phyloP scores from a whole-genome alignment of 1,140 invertebrate genomes.

The Drosophila albomicans region DNA sequence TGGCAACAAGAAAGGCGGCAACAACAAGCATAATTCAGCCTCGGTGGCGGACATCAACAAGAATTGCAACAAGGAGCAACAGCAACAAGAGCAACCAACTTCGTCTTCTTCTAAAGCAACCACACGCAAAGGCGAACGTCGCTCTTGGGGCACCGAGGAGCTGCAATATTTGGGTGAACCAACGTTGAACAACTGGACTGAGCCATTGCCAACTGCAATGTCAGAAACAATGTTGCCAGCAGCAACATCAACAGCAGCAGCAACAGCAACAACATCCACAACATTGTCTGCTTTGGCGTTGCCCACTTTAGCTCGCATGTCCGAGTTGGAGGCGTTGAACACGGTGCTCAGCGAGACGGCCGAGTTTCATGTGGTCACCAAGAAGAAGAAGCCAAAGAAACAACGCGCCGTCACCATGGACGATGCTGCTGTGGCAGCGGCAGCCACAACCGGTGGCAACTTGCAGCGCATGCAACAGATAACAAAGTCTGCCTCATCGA shows the following conservation, averaged over 20 bases:
- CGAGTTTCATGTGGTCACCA: slow-evolving; percentile 89
- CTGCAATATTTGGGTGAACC: slow-evolving; percentile 75
- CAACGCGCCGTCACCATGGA: slow-evolving; percentile 85
- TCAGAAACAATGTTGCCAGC: slow-evolving; percentile 10
- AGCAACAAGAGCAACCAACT: slow-evolving; percentile 31
- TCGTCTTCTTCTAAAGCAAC: not conserved
- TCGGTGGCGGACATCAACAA: slow-evolving; percentile 68
- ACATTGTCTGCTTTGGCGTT: slow-evolving; percentile 36
- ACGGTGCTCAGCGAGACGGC: slow-evolving; percentile 84
- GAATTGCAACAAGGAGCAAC: slow-evolving; percentile 64
- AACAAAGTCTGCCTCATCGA: slow-evolving; percentile 67
- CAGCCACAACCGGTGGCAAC: slow-evolving; percentile 61
- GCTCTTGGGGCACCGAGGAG: slow-evolving; percentile 88
- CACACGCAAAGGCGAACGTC: slow-evolving; percentile 85
- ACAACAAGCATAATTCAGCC: slow-evolving; percentile 60
- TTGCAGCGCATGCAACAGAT: slow-evolving; percentile 73
- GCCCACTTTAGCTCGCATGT: slow-evolving; percentile 61
- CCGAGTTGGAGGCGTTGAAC: slow-evolving; percentile 69
- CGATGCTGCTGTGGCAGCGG: slow-evolving; percentile 68
- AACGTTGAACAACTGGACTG: slow-evolving; percentile 24
- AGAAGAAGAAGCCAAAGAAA: slow-evolving; percentile 90
- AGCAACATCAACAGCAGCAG: not conserved
- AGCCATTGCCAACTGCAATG: not conserved
- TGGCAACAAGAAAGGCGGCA: slow-evolving; percentile 44
- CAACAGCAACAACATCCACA: slow-evolving; percentile 1